Conservation (phyloP, 2,113 vertebrate species). For the Lamprotornis superbus region DNA sequence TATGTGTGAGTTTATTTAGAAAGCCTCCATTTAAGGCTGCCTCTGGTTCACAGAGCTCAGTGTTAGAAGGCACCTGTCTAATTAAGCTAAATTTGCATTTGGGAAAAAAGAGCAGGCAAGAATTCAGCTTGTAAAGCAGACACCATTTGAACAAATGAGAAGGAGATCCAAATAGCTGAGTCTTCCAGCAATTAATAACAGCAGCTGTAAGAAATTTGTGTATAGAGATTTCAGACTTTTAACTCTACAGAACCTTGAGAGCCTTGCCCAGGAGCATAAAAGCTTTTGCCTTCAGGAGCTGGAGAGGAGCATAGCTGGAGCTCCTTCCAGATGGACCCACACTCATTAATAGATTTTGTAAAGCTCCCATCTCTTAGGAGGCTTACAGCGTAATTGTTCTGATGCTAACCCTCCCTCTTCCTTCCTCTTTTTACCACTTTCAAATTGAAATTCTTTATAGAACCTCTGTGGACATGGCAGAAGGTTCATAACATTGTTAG, state of each 20-base stretch:
- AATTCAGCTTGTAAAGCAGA: background rate
- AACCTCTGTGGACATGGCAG: background rate
- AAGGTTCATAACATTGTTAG: background rate
- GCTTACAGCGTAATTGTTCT: background rate
- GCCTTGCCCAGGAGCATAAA: background rate
- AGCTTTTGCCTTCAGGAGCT: background rate
- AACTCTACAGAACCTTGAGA: background rate
- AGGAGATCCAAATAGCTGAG: background rate
- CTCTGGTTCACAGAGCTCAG: background rate
- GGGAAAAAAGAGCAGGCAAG: background rate
- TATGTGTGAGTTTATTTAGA: background rate
- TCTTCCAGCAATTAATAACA: background rate
- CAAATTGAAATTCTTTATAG: background rate
- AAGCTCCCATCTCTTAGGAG: background rate
- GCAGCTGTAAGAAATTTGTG: background rate
- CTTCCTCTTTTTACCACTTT: background rate
- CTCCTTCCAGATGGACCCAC: background rate
- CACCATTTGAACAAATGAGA: background rate
- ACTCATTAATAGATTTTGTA: background rate
- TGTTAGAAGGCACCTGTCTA: conserved; percentile 6
- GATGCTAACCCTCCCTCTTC: background rate
- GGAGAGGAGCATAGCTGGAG: background rate
- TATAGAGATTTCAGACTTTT: background rate
- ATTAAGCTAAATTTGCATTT: background rate
- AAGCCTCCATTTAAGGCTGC: background rate